These are phyloP conservation scores for Mythimna loreyi DNA, from an alignment of 2,888 invertebrate species.

Conservation along the genomic window DNA sequence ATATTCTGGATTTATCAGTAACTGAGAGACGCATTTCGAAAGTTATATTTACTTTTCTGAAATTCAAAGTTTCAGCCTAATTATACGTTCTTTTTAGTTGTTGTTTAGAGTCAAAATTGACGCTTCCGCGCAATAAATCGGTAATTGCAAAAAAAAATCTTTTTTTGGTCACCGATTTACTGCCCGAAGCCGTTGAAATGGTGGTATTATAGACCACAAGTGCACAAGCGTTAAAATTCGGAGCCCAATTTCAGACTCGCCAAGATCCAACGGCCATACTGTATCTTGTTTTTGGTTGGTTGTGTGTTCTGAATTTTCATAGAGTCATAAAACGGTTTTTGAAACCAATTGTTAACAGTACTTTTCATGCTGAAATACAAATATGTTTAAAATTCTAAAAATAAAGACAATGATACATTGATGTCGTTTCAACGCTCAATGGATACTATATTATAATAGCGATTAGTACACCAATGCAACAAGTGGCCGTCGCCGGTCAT, in stretches of 20 bases:
- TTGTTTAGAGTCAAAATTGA: no score
- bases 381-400: neutral
- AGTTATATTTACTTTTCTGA: neutral
- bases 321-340: neutral
- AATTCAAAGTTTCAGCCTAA: neutral
- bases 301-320: neutral
- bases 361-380: neutral
- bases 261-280: no score
- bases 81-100: no score
- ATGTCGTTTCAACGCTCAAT: constrained; percentile 7
- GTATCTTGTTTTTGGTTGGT: no score
- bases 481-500: constrained; percentile 12
- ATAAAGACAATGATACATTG: constrained; percentile 7
- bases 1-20: neutral
- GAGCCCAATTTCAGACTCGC: no score
- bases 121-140: no score
- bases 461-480: constrained; percentile 25
- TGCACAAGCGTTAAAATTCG: no score
- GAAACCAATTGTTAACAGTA: neutral
- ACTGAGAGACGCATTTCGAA: neutral
- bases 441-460: constrained; percentile 15
- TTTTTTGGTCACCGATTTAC: no score
- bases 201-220: no score
- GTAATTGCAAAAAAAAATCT: no score
- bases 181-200: no score